Base-by-base conservation (phyloP, 2,113 vertebrate genomes). In the Limanda limanda region DNA sequence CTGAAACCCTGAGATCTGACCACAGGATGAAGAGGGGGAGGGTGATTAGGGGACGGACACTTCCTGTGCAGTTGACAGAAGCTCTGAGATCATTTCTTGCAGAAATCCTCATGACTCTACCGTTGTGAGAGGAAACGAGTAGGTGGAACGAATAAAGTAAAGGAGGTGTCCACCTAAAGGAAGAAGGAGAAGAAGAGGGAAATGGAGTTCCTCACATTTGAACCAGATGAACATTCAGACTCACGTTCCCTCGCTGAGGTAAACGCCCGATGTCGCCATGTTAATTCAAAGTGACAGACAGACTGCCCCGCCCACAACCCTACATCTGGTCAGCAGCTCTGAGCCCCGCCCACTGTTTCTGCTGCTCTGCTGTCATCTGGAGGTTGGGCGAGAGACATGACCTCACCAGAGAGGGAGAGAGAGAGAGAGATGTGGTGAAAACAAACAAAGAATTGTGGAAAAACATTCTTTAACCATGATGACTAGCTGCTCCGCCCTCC, bases 21-120 rank as follows among this genome's bases (percentile, higher is more conserved):
- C 48, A 54, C 23, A 84, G 67, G 31, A 37, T 4, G 45, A 20
- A 7, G 48, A 51, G 48, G 48, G 48, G 48, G 42, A 23, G 12
- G 71, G 37, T 55, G 54, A 69, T 47, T 82, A 70, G 59, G 62
- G 83, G 80, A 72, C 14, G 40, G 68, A 47, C 88, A 82, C 88
- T 93, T 94, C 94, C 93, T 90, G 75, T 87, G 84, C 90, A 92
- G 92, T 92, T 93, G 90, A 92, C 87, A 87, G 79, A 71, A 78
- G 64, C 64, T 79, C 84, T 94, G 88, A 92, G 74, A 73, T 92
- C 86, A 93, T 86, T 90, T 95, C 92, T 93, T 86, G 70, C 65
- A 47, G 37, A 89, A 90, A 81, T 56, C 62, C 78, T 86, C 67
- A 23, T 2, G 4, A 67, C 74, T 72, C 83, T 71, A 70, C 84